A percentile compares a stretch with the other conserved stretches of the same genome.
Conservation (phyloP, 1,140 invertebrate species). For the Drosophila lini region DNA sequence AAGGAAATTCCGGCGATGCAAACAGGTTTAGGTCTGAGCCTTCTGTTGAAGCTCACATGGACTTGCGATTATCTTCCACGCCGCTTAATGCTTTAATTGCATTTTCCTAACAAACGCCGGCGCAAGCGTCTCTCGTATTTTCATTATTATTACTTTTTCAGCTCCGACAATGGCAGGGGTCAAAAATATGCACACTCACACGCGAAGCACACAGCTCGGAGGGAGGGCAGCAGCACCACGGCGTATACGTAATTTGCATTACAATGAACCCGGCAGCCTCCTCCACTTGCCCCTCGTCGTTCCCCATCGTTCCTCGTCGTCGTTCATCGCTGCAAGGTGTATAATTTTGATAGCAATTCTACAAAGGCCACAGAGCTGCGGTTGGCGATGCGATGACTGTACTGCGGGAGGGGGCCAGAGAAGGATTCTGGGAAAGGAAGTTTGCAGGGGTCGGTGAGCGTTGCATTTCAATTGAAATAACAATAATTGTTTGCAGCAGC, state of each 20-base stretch:
- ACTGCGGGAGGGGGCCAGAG: not conserved
- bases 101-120: slow-evolving; percentile 40
- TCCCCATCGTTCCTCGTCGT: not conserved
- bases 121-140: slow-evolving; percentile 43
- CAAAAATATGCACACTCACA: slow-evolving; percentile 39
- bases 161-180: slow-evolving; percentile 41
- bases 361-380: slow-evolving; percentile 54
- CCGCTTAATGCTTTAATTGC: slow-evolving; percentile 63
- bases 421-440: slow-evolving; percentile 7
- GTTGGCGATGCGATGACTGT: slow-evolving; percentile 13
- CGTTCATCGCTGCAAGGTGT: slow-evolving; percentile 64
- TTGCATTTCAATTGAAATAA: slow-evolving; percentile 78
- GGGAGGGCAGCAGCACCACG: slow-evolving; percentile 36
- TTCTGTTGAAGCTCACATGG: slow-evolving; percentile 3
- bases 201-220: slow-evolving; percentile 14
- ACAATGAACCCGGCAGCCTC: slow-evolving; percentile 59
- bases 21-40: slow-evolving; percentile 17
- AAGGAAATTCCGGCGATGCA: slow-evolving; percentile 25
- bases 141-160: slow-evolving; percentile 61
- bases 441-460: slow-evolving; percentile 29
- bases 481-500: slow-evolving; percentile 75
- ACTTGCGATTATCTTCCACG: slow-evolving; percentile 48
- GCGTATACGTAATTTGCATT: slow-evolving; percentile 78
- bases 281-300: not conserved
- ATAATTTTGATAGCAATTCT: slow-evolving; percentile 72